Evolutionary conservation across 2,888 invertebrate species (phyloP).

Genomic region (Ophion slaviceki): DNA sequence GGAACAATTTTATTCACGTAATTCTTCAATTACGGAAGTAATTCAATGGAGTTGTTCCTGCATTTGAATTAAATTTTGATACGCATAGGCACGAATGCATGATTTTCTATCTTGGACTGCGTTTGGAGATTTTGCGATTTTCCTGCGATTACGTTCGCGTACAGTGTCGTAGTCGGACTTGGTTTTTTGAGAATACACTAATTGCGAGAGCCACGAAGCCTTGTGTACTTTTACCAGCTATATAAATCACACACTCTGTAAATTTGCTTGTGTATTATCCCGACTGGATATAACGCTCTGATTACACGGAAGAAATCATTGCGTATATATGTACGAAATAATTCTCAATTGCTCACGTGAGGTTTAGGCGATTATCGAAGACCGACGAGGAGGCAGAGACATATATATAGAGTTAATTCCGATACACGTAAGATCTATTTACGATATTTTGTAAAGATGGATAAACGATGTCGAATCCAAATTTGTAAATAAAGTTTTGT

Average conservation of each 20-base stretch:
- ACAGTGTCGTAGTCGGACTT: neutral
- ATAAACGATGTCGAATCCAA: conserved; percentile 17
- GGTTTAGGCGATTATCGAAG: conserved; percentile 9
- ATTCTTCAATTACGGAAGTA: neutral
- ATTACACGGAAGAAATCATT: conserved; percentile 40
- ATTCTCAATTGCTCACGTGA: conserved; percentile 25
- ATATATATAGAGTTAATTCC: conserved; percentile 12
- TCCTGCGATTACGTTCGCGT: neutral
- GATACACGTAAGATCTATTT: conserved; percentile 20
- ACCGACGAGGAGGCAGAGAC: conserved; percentile 44
- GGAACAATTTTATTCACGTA: neutral
- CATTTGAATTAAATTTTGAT: neutral
- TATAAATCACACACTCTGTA: conserved; percentile 19
- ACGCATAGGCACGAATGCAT: neutral
- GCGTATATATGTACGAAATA: conserved; percentile 23
- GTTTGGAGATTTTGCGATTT: neutral
- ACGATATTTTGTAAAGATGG: conserved; percentile 17
- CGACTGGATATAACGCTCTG: conserved; percentile 18
- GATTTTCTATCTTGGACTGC: neutral
- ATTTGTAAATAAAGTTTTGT: conserved; percentile 63
- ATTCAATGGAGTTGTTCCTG: too few species aligned
- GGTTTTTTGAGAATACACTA: neutral
- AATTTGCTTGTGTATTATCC: conserved; percentile 30
- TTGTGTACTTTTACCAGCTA: conserved; percentile 12
- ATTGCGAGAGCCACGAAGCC: conserved; percentile 1